Conservation (phyloP, 2,888 invertebrate species). For the Coecobrya sp. region DNA sequence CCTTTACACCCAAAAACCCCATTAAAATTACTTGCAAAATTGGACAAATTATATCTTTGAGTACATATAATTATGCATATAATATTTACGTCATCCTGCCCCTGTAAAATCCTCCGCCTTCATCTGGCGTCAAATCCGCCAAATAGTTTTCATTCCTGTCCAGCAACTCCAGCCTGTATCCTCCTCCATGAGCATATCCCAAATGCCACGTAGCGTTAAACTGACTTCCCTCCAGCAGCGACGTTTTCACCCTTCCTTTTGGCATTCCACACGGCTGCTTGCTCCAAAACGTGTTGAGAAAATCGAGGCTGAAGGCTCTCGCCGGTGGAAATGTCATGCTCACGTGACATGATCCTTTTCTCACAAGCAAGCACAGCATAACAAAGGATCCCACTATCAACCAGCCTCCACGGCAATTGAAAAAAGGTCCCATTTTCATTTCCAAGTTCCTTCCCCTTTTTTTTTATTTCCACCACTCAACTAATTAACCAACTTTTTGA, state of each 20-base stretch:
- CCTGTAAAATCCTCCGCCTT: constrained; percentile 93
- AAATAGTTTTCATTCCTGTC: constrained; percentile 95
- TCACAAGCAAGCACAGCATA: background rate
- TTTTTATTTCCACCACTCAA: background rate
- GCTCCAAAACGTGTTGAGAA: constrained; percentile 96
- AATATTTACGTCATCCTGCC: constrained; percentile 93
- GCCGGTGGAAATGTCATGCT: constrained; percentile 97
- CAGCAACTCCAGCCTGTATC: constrained; percentile 95
- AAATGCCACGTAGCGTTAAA: constrained; percentile 98
- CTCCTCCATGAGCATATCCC: constrained; percentile 97
- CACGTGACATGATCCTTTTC: constrained; percentile 90
- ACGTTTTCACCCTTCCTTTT: constrained; percentile 94
- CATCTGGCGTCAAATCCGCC: constrained; percentile 93
- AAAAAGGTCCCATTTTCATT: constrained; percentile 28
- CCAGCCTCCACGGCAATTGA: constrained; percentile 4
- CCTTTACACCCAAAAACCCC: constrained; percentile 89
- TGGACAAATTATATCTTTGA: background rate
- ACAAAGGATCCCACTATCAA: constrained; percentile 23
- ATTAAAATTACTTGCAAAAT: background rate
- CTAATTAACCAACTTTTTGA: background rate
- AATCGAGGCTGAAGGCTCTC: constrained; percentile 95
- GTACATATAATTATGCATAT: background rate
- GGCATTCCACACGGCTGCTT: constrained; percentile 98
- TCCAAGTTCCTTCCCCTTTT: too few relatives aligned
- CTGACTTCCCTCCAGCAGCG: constrained; percentile 93